Conservation (phyloP, 2,888 invertebrate genomes). For the Latrodectus hesperus region DNA sequence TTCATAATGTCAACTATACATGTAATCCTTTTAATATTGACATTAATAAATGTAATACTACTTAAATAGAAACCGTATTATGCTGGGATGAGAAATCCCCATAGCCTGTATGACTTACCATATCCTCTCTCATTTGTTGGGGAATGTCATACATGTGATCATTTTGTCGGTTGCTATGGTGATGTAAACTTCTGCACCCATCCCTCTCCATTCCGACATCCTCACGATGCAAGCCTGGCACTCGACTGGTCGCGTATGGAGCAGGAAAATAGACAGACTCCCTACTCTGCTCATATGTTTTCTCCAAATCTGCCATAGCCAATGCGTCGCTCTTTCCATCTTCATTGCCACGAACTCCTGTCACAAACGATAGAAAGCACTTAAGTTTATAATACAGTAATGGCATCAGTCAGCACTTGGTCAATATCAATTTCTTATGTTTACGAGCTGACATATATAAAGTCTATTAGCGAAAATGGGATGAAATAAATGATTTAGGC, state of each 20-base stretch:
- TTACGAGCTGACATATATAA: too few relatives aligned
- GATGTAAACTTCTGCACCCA: constrained; percentile 62
- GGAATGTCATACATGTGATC: constrained; percentile 68
- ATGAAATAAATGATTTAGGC: too few relatives aligned
- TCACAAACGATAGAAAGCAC: not conserved
- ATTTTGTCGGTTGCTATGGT: constrained; percentile 44
- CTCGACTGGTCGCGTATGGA: constrained; percentile 64
- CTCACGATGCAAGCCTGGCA: constrained; percentile 55
- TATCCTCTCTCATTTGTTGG: constrained; percentile 67
- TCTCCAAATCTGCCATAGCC: constrained; percentile 67
- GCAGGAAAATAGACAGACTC: constrained; percentile 68
- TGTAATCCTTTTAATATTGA: too few relatives aligned
- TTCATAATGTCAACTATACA: too few relatives aligned
- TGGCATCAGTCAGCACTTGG: too few relatives aligned
- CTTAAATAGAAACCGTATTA: too few relatives aligned
- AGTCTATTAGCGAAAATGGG: too few relatives aligned
- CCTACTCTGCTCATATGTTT: constrained; percentile 62
- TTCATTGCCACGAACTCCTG: constrained; percentile 61
- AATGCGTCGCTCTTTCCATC: constrained; percentile 63
- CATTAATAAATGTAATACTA: too few relatives aligned
- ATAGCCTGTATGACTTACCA: constrained; percentile 29
- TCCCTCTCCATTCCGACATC: constrained; percentile 62
- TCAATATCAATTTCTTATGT: too few relatives aligned
- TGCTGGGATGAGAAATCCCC: too few relatives aligned
- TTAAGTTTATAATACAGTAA: not conserved